Conservation (phyloP, 2,797 vertebrate species). For the Coilia nasus region DNA sequence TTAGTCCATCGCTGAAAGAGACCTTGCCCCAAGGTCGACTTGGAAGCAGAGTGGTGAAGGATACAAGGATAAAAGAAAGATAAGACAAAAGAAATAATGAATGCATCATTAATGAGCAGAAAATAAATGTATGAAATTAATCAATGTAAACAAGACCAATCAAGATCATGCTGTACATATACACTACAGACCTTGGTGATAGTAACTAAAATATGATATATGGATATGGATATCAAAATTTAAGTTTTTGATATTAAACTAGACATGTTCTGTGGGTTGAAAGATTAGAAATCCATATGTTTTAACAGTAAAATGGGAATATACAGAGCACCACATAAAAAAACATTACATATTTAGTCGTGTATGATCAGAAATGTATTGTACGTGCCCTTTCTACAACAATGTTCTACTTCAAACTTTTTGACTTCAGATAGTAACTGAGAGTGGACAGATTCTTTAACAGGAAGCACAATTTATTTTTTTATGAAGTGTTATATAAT, state of each 20-base stretch:
- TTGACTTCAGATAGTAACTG: too few species aligned
- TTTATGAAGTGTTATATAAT: background rate
- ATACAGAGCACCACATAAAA: background rate
- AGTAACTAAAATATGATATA: background rate
- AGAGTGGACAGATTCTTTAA: too few species aligned
- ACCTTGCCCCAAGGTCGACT: background rate
- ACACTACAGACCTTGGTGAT: background rate
- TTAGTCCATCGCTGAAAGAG: background rate
- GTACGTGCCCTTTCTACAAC: too few species aligned
- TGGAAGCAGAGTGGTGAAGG: background rate
- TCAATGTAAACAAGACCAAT: background rate
- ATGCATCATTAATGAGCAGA: constrained; percentile 3
- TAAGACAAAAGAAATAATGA: background rate
- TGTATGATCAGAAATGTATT: too few species aligned
- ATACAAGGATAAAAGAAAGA: background rate
- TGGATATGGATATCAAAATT: too few species aligned
- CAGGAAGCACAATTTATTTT: too few species aligned
- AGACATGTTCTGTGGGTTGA: too few species aligned
- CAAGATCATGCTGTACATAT: background rate
- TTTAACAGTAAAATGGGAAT: background rate
- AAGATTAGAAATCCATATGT: background rate
- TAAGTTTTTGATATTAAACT: background rate
- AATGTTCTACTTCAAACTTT: too few species aligned
- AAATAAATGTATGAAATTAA: background rate
- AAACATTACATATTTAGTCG: background rate